A percentile compares a stretch with the other conserved stretches of the same genome.
Conservation (phyloP, 2,113 vertebrate species). For the Scophthalmus maximus region DNA sequence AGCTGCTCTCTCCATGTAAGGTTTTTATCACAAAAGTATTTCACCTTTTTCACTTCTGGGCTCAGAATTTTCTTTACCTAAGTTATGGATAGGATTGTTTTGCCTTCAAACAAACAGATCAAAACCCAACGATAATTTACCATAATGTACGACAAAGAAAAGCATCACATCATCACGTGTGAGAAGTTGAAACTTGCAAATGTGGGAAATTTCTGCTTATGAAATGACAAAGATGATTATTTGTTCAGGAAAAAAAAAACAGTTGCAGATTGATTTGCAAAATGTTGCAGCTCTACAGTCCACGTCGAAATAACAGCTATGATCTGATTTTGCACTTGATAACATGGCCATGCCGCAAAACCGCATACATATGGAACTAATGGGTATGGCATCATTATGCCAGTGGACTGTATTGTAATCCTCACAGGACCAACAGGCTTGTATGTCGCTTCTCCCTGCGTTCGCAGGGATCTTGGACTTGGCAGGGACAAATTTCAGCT, state of each 20-base stretch:
- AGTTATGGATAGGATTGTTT: background rate
- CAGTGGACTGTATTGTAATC: background rate
- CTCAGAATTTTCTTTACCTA: background rate
- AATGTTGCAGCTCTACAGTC: background rate
- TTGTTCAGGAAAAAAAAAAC: background rate
- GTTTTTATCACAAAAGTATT: background rate
- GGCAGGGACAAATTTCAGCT: conserved; percentile 4
- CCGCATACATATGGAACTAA: background rate
- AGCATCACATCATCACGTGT: no score
- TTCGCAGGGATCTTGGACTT: background rate
- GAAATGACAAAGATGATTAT: background rate
- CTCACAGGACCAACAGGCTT: background rate
- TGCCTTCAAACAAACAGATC: background rate
- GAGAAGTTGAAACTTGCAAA: background rate
- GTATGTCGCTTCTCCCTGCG: background rate
- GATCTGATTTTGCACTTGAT: background rate
- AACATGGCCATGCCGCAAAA: background rate
- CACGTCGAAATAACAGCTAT: background rate
- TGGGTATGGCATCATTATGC: background rate
- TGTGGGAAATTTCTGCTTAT: no score
- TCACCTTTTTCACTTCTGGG: background rate
- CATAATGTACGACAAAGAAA: background rate
- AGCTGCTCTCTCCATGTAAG: background rate
- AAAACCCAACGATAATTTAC: background rate
- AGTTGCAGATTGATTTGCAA: background rate